These are phyloP conservation scores for Clarias batrachus DNA, from an alignment of 2,113 vertebrate genomes.

Conservation along the genomic window DNA sequence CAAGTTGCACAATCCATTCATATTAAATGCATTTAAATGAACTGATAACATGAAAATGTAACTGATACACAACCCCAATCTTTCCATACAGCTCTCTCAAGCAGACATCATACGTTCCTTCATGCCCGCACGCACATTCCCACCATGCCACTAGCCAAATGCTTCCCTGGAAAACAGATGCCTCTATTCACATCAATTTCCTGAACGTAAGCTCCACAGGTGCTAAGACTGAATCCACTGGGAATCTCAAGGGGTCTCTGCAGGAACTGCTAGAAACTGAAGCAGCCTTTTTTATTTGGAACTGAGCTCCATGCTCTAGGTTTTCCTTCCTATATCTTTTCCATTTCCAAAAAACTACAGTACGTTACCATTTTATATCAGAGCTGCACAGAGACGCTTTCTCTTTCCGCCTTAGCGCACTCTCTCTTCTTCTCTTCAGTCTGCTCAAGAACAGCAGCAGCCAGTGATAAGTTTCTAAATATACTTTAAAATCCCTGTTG, in stretches of 20 bases:
- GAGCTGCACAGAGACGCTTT: neutral
- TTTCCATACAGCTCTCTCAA: neutral
- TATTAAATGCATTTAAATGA: neutral
- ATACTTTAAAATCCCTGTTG: conserved; percentile 38
- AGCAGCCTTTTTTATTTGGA: neutral
- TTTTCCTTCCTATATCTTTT: neutral
- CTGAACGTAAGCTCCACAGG: conserved; percentile 9
- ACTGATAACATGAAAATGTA: neutral
- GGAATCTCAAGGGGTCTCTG: conserved; percentile 10
- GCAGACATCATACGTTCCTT: neutral
- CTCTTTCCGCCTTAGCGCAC: neutral
- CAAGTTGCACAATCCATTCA: conserved; percentile 31
- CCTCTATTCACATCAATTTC: neutral
- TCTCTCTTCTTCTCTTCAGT: neutral
- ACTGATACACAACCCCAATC: conserved; percentile 12
- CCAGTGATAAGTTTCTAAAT: conserved; percentile 44
- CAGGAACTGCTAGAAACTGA: neutral
- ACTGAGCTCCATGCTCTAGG: neutral
- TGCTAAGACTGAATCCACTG: conserved; percentile 3
- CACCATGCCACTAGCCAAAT: neutral
- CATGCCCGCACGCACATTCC: conserved; percentile 2
- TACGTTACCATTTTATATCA: neutral
- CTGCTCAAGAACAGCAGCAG: conserved; percentile 4
- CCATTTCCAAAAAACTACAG: too few species aligned
- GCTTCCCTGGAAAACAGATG: conserved; percentile 26